Evolutionary conservation across 1,140 invertebrate species (phyloP).

Genomic region (Ips typographus): DNA sequence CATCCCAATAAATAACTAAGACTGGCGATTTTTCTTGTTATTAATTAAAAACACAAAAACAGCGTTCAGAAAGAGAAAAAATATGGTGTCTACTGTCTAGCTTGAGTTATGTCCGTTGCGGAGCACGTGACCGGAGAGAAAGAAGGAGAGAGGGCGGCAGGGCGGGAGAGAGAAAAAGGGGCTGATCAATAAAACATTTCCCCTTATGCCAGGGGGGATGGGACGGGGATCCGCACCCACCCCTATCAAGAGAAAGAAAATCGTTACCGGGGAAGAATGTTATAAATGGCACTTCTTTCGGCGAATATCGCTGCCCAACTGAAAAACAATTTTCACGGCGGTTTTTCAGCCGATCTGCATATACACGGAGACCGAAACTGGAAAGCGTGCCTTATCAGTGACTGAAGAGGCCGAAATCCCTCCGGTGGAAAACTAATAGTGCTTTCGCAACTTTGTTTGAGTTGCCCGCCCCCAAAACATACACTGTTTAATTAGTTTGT

Average conservation of each 20-base stretch:
- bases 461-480: neutral
- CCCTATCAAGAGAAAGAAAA: constrained; percentile 46
- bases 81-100: constrained; percentile 43
- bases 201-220: constrained; percentile 37
- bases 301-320: constrained; percentile 11
- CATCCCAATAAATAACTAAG: constrained; percentile 16
- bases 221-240: neutral
- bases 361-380: neutral
- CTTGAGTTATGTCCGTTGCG: constrained; percentile 46
- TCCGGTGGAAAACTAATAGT: constrained; percentile 1
- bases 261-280: constrained; percentile 49
- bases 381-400: constrained; percentile 2
- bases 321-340: too few relatives aligned
- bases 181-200: constrained; percentile 52
- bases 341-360: too few relatives aligned
- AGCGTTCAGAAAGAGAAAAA: constrained; percentile 28
- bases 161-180: constrained; percentile 39
- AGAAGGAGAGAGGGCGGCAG: constrained; percentile 33
- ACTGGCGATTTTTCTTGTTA: constrained; percentile 35
- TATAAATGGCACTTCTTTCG: constrained; percentile 40
- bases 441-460: neutral
- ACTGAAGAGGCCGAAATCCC: neutral
- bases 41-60: constrained; percentile 41
- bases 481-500: constrained; percentile 12
- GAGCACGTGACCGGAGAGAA: constrained; percentile 47